Conservation (phyloP, 2,113 vertebrate genomes). For the Phocoena phocoena region DNA sequence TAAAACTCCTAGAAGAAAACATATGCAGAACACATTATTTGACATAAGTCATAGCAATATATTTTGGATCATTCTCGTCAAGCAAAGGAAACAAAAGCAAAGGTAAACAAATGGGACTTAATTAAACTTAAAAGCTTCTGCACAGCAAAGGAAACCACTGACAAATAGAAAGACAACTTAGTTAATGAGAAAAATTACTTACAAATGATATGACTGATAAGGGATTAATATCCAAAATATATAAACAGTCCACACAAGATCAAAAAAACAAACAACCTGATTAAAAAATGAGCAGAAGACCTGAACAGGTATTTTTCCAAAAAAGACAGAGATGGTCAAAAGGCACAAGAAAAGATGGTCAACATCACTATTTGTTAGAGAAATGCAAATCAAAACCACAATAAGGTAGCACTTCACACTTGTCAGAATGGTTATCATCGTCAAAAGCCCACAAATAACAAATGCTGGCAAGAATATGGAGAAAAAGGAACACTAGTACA, state of each 20-base stretch:
- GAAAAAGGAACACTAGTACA: background rate
- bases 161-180: background rate
- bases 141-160: background rate
- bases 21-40: background rate
- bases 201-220: background rate
- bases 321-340: background rate
- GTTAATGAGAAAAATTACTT: background rate
- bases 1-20: background rate
- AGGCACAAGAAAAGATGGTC: background rate
- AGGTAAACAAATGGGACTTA: background rate
- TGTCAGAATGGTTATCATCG: background rate
- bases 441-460: background rate
- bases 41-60: background rate
- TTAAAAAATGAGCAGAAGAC: background rate
- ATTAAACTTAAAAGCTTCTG: background rate
- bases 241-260: background rate
- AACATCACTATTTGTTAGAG: background rate
- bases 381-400: background rate
- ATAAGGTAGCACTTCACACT: background rate
- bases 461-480: background rate
- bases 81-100: background rate
- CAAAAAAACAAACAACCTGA: background rate
- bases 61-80: background rate
- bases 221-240: background rate
- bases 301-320: background rate